A percentile compares a stretch with the other conserved stretches of the same genome.
phyloP scores from a whole-genome alignment of 1,140 invertebrate genomes.

The Drosophila sproati region DNA sequence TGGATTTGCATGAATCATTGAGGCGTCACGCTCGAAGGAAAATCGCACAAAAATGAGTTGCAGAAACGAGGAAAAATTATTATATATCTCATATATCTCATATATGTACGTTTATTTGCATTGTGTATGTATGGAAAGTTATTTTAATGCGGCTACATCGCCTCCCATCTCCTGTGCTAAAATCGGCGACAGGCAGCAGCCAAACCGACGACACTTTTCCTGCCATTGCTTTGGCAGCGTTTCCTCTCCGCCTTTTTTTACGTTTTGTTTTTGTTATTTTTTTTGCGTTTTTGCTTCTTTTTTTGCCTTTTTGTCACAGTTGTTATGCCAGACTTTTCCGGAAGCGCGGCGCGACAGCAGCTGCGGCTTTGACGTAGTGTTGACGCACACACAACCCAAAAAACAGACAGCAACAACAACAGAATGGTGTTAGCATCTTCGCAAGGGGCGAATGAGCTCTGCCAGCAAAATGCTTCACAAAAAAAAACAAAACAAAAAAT shows the following conservation, averaged over 20 bases:
- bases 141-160: conserved; percentile 66
- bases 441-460: conserved; percentile 66
- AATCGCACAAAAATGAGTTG: conserved; percentile 72
- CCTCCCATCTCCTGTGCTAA: conserved; percentile 50
- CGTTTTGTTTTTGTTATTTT: conserved; percentile 22
- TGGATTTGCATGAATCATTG: conserved; percentile 83
- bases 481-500: background rate
- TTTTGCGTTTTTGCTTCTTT: conserved; percentile 11
- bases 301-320: conserved; percentile 51
- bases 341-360: conserved; percentile 78
- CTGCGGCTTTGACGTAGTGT: conserved; percentile 74
- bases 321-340: conserved; percentile 77
- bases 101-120: conserved; percentile 30
- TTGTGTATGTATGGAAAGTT: conserved; percentile 46
- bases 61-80: conserved; percentile 47
- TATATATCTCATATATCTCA: conserved; percentile 76
- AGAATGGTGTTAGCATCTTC: conserved; percentile 18
- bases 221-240: conserved; percentile 69
- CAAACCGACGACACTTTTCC: conserved; percentile 74
- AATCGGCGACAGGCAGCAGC: conserved; percentile 67
- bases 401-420: conserved; percentile 21
- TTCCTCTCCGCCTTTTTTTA: conserved; percentile 50
- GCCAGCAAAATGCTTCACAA: conserved; percentile 8
- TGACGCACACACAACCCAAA: conserved; percentile 59
- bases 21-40: conserved; percentile 77